Percentiles rank a stretch among this genome's conserved stretches.
phyloP scores from a whole-genome alignment of 2,888 invertebrate species.

The Cancer borealis region DNA sequence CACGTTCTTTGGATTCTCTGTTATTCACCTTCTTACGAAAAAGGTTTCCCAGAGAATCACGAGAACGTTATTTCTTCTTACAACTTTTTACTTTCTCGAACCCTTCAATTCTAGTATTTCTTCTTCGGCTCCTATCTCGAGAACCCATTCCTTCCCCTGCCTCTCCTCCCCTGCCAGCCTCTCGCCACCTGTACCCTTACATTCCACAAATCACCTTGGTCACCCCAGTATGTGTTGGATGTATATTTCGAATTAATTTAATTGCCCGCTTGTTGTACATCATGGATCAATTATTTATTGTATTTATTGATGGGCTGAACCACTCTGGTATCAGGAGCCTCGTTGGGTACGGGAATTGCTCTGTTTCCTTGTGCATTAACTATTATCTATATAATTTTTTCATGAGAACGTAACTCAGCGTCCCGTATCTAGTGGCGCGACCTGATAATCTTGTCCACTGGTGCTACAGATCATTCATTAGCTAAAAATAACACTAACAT shows the following conservation, averaged over 20 bases:
- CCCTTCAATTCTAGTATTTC: neutral
- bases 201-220: conserved; percentile 24
- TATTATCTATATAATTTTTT: neutral
- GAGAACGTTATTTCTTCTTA: neutral
- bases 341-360: conserved; percentile 39
- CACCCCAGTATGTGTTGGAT: conserved; percentile 47
- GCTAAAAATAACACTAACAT: conserved; percentile 52
- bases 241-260: conserved; percentile 46
- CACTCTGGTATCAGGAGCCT: conserved; percentile 44
- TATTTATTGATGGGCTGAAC: conserved; percentile 65
- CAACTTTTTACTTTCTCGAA: neutral
- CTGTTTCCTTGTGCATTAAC: neutral
- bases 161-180: neutral
- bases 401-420: neutral
- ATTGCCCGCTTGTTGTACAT: conserved; percentile 45
- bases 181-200: neutral
- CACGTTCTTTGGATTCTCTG: neutral
- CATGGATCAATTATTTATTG: conserved; percentile 64
- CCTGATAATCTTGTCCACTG: conserved; percentile 65
- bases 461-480: conserved; percentile 70
- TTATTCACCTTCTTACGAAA: neutral
- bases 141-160: neutral
- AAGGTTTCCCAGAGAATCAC: neutral
- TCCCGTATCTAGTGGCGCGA: conserved; percentile 46
- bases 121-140: conserved; percentile 10